A percentile compares a stretch with the other conserved stretches of the same genome.
phyloP scores from a whole-genome alignment of 2,797 vertebrate species.

The Molossus alvarezi region DNA sequence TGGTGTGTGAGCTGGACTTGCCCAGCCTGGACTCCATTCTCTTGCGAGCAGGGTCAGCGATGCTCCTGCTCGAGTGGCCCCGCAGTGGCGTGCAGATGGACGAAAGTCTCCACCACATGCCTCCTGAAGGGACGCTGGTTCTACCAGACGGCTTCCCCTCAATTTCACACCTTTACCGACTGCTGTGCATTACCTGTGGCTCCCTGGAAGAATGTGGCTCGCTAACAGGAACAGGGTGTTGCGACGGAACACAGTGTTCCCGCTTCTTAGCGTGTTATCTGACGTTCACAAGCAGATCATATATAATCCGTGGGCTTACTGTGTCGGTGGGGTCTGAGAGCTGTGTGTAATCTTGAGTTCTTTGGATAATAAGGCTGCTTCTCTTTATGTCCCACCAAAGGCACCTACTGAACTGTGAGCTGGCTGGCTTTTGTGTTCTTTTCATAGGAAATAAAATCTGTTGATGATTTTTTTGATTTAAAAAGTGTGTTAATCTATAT shows the following conservation, averaged over 20 bases:
- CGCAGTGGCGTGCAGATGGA: constrained; percentile 5
- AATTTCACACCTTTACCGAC: background rate
- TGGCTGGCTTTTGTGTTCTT: constrained; percentile 66
- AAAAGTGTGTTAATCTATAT: constrained; percentile 89
- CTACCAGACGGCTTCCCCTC: background rate
- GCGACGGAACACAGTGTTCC: background rate
- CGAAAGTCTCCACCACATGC: background rate
- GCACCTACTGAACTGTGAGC: background rate
- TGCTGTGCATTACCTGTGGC: background rate
- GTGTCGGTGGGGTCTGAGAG: background rate
- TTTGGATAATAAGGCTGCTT: background rate
- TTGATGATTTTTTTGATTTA: constrained; percentile 87
- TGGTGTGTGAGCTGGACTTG: too few relatives aligned
- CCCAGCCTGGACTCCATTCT: background rate
- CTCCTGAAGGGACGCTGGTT: background rate
- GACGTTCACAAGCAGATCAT: constrained; percentile 35
- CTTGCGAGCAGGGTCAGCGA: background rate
- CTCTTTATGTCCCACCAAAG: background rate
- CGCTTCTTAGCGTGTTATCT: background rate
- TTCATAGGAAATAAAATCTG: constrained; percentile 80
- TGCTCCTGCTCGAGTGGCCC: constrained; percentile 41
- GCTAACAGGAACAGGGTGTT: background rate
- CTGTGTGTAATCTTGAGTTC: background rate
- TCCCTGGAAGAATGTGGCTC: constrained; percentile 15
- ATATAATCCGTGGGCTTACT: background rate